Evolutionary conservation across 2,113 vertebrate species (phyloP).

Genomic region (Coturnix japonica): DNA sequence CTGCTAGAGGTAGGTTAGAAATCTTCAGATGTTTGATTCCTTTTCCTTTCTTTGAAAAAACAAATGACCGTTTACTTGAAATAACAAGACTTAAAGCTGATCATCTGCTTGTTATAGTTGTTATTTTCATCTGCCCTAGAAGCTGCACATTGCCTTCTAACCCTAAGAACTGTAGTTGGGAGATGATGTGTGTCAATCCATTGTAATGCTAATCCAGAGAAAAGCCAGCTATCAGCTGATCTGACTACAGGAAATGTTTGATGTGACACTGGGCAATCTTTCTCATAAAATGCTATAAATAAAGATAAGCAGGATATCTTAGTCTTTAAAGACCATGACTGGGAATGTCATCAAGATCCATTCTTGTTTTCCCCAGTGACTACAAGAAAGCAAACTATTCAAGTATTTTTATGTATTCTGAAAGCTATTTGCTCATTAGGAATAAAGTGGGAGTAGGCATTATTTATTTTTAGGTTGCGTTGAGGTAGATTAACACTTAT

Average conservation of each 20-base stretch:
- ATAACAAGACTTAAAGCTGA: conserved; percentile 4
- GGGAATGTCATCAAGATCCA: neutral
- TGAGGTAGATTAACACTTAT: neutral
- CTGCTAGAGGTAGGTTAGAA: neutral
- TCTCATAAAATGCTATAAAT: neutral
- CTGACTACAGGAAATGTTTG: neutral
- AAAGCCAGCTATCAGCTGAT: conserved; percentile 16
- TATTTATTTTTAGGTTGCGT: neutral
- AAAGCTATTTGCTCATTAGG: neutral
- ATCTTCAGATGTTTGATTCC: neutral
- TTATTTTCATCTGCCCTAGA: conserved; percentile 25
- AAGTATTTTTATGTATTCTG: neutral
- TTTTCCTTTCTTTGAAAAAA: neutral
- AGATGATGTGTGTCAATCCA: neutral
- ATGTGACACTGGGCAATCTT: neutral
- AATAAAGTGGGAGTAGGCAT: neutral
- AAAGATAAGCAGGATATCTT: neutral
- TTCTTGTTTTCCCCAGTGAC: neutral
- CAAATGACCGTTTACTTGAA: neutral
- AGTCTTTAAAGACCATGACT: neutral
- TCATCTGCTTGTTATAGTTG: conserved; percentile 3
- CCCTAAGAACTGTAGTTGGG: neutral
- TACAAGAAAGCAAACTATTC: neutral
- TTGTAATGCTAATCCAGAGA: conserved; percentile 34
- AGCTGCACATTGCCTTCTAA: conserved; percentile 12